phyloP scores from a whole-genome alignment of 2,113 vertebrate genomes.

The Platysteira castanea region DNA sequence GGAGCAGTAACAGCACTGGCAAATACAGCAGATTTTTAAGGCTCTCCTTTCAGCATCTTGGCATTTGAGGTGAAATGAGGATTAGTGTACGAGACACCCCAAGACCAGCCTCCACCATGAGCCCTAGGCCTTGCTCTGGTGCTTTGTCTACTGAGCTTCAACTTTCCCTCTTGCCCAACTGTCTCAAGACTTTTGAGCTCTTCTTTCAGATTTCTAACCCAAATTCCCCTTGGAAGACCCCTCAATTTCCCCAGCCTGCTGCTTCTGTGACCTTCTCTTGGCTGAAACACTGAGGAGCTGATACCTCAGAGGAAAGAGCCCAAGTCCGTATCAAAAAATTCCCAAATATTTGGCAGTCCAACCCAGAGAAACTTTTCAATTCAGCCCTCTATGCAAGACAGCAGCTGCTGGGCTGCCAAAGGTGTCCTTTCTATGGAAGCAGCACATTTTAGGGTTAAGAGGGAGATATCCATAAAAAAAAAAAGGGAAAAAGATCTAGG shows the following conservation, averaged over 20 bases:
- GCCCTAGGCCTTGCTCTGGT: rapidly evolving
- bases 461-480: background rate
- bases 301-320: background rate
- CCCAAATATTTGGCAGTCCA: background rate
- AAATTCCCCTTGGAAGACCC: background rate
- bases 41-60: background rate
- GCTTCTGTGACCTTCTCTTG: background rate
- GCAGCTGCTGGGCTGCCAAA: background rate
- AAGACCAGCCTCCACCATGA: background rate
- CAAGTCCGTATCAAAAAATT: background rate
- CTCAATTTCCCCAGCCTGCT: background rate
- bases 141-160: background rate
- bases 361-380: background rate
- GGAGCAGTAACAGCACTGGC: background rate
- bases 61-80: background rate
- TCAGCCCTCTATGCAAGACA: background rate
- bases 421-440: background rate
- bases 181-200: background rate
- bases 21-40: background rate
- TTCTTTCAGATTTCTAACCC: background rate
- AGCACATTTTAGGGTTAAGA: background rate
- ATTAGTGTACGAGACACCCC: background rate
- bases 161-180: background rate
- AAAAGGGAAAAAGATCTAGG: background rate
- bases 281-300: background rate